These are phyloP conservation scores for Protobothrops flavoviridis DNA, from an alignment of 2,113 vertebrate genomes.

Conservation along the genomic window DNA sequence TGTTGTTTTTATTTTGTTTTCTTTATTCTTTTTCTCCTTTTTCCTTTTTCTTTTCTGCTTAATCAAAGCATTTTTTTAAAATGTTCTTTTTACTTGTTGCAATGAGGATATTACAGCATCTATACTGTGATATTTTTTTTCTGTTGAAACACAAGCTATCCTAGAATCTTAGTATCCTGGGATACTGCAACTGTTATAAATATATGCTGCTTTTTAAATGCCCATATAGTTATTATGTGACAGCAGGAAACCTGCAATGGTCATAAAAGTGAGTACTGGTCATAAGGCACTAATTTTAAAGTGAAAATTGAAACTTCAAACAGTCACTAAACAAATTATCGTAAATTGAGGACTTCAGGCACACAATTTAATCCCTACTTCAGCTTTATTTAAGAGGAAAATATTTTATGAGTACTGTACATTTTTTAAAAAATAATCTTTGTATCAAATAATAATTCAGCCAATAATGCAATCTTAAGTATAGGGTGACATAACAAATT, in stretches of 20 bases:
- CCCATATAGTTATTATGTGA: neutral
- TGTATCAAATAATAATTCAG: neutral
- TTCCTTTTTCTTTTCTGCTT: neutral
- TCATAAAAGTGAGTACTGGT: neutral
- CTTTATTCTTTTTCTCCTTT: neutral
- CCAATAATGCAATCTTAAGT: neutral
- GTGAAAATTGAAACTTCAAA: neutral
- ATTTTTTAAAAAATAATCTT: neutral
- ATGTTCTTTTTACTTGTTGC: neutral
- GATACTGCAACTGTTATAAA: neutral
- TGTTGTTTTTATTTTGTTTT: neutral
- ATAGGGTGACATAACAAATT: neutral
- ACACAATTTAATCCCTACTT: neutral
- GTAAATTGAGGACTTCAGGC: neutral
- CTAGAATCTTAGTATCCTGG: neutral
- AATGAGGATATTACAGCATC: neutral
- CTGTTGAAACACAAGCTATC: slow-evolving; percentile 2
- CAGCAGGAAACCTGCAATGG: neutral
- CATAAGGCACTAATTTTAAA: neutral
- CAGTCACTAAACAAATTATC: neutral
- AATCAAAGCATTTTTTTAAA: neutral
- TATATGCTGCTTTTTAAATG: neutral
- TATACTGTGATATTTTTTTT: neutral
- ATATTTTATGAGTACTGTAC: neutral
- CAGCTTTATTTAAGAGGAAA: neutral